Evolutionary conservation across 1,140 invertebrate genomes (phyloP), one percentile per base, ranked within the genome.

Genomic region (Agrilus planipennis): DNA sequence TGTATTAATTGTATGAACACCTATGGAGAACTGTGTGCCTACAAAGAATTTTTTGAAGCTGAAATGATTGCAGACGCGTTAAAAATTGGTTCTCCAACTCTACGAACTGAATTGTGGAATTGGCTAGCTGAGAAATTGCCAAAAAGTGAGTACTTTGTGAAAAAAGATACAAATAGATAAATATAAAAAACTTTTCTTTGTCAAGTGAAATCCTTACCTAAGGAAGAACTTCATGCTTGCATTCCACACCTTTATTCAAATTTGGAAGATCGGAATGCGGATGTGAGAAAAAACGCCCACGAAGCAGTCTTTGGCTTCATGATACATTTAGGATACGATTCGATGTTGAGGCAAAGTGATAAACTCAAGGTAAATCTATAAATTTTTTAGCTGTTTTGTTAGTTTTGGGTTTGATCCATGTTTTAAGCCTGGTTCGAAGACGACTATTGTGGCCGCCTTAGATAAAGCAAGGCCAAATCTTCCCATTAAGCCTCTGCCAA

Each of bases 221-320:
- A 84, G 55, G 85, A 89, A 42, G 91, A 94, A 58, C 58, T 95
- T 5, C 58, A 75, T 1, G 56, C 76, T 4, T 89, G 87, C 62
- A 65, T 94, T 32, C 81, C 86, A 1, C 65, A 75, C 49, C 63
- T 95, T n/a, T 89, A 80, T 61, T 70, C 72, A 23, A 87, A 87
- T 60, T 60, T 95, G 20, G 90, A 93, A 57, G 91, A 96, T 69
- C 74, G 92, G 27, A 89, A 84, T 62, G 81, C 77, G 0, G 91
- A 94, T 53, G 89, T 95, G 1, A 70, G 91, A 11, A 92, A 89
- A 58, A 87, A 84, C 55, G 83, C 89, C 11, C 78, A 82, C 42
- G 90, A 95, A 55, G 85, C 85, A 31, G 75, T 93, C 15, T 60
- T 93, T 17, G 89, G 89, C 5, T 81, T 92, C 46, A 95, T 95